phyloP scores from a whole-genome alignment of 1,140 invertebrate genomes.

The Drosophila sucinea region DNA sequence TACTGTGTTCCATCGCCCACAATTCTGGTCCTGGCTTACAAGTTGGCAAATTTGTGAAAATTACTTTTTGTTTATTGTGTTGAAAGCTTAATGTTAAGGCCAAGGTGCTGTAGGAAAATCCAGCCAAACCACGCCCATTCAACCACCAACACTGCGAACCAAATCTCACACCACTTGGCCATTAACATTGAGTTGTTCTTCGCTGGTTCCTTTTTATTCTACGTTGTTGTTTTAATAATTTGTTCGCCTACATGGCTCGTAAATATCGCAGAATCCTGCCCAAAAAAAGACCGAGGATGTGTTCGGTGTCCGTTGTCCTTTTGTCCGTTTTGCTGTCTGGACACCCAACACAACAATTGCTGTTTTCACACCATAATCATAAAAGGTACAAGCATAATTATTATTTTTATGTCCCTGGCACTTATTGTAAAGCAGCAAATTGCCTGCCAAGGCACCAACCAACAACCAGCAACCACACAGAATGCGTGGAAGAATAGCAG shows the following conservation, averaged over 20 bases:
- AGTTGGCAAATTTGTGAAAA: slow-evolving; percentile 83
- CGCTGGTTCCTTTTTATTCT: slow-evolving; percentile 22
- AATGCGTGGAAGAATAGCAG: slow-evolving; percentile 1
- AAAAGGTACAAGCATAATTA: slow-evolving; percentile 82
- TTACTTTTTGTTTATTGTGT: slow-evolving; percentile 82
- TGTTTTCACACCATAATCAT: slow-evolving; percentile 82
- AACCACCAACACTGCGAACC: not conserved
- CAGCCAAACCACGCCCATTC: slow-evolving; percentile 13
- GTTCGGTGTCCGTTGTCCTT: slow-evolving; percentile 25
- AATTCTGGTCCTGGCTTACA: slow-evolving; percentile 66
- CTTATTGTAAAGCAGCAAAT: slow-evolving; percentile 81
- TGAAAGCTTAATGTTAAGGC: slow-evolving; percentile 74
- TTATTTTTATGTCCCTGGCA: slow-evolving; percentile 80
- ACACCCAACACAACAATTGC: slow-evolving; percentile 60
- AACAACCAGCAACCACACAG: slow-evolving; percentile 5
- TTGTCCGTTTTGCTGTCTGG: slow-evolving; percentile 21
- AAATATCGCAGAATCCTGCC: slow-evolving; percentile 54
- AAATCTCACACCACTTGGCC: slow-evolving; percentile 26
- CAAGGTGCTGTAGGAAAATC: slow-evolving; percentile 52
- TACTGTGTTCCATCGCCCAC: slow-evolving; percentile 38
- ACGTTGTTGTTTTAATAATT: slow-evolving; percentile 78
- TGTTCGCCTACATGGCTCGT: slow-evolving; percentile 67
- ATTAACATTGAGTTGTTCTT: slow-evolving; percentile 78
- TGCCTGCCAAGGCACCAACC: slow-evolving; percentile 52
- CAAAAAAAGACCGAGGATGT: slow-evolving; percentile 16